A percentile compares a stretch with the other conserved stretches of the same genome.
These are phyloP conservation scores for Tenthredo livida DNA, from an alignment of 2,888 invertebrate species.

Conservation along the genomic window DNA sequence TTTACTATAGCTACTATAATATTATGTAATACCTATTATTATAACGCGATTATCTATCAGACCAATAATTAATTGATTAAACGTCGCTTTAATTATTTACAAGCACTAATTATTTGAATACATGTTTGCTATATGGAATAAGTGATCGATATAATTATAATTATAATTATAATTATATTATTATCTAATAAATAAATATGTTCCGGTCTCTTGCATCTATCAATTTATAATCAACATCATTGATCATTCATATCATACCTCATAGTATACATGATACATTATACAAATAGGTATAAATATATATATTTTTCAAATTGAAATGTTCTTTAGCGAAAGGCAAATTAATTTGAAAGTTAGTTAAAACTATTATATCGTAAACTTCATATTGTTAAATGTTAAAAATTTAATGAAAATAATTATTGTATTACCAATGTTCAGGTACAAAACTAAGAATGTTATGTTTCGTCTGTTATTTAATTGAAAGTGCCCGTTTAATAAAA, in stretches of 20 bases:
- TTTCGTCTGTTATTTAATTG: conserved; percentile 49
- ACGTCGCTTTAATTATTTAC: neutral
- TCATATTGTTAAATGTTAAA: conserved; percentile 50
- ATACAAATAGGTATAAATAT: conserved; percentile 6
- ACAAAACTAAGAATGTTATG: conserved; percentile 49
- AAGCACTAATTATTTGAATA: conserved; percentile 12
- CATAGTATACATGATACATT: conserved; percentile 42
- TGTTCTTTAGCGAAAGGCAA: conserved; percentile 28
- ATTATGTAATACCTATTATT: neutral
- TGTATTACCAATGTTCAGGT: conserved; percentile 49
- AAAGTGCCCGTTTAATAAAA: conserved; percentile 43
- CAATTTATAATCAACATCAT: conserved; percentile 36
- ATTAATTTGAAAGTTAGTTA: conserved; percentile 49
- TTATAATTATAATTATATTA: neutral
- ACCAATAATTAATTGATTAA: conserved; percentile 26
- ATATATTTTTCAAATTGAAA: conserved; percentile 46
- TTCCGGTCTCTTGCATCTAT: conserved; percentile 30
- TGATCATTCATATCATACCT: conserved; percentile 48
- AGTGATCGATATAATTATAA: conserved; percentile 32
- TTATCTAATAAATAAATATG: conserved; percentile 12
- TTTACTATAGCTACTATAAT: neutral
- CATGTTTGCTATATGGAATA: conserved; percentile 48
- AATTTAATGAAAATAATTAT: conserved; percentile 17
- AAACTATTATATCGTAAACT: neutral
- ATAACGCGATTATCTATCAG: conserved; percentile 3